Base-by-base conservation (phyloP, 2,888 invertebrate species). In the Drosophila antonietae region DNA sequence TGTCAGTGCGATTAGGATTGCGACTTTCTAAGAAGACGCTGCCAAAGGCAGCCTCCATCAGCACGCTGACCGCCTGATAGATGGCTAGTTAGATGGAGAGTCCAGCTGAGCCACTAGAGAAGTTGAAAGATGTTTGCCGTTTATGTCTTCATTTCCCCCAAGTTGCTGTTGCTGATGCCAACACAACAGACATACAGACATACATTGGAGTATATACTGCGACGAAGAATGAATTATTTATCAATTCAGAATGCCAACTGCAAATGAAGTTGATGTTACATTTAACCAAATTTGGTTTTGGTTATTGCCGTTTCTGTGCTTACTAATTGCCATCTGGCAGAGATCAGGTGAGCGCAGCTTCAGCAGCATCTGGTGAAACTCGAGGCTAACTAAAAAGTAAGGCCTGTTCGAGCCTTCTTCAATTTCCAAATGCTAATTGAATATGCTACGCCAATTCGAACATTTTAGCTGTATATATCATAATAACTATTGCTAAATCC, bases 211-310 rank as follows among this genome's bases (percentile, higher is more conserved):
- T 51, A 43, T 59, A 35, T 59, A 58, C 64, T 55, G 59, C 71
- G 37, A 60, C 59, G 53, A n/a, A 70, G 75, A 81, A 89, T 87
- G 85, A 89, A 89, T 87, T 87, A 89, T 87, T 89, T 82, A 89
- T 87, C 81, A 79, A 82, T 73, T 74, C 73, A 80, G 78, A 79
- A 80, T 51, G 81, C 62, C 67, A 64, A 75, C 80, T 89, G 80
- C 78, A 90, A 89, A 86, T 83, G 73, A 88, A 86, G 89, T 85
- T 82, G 91, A 78, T 90, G 90, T 90, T 90, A 90, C 90, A 90
- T 80, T 89, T 90, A 90, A 88, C 90, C 81, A 83, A 88, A 84
- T 90, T 89, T 79, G 88, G 82, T 56, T 74, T 59, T 46, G 52
- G 51, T 57, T 63, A 71, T 64, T 46, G 78, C 71, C 67, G 61